Percentiles rank a stretch among this genome's conserved stretches.
Conservation (phyloP, 2,888 invertebrate species). For the Lutraria lutraria region DNA sequence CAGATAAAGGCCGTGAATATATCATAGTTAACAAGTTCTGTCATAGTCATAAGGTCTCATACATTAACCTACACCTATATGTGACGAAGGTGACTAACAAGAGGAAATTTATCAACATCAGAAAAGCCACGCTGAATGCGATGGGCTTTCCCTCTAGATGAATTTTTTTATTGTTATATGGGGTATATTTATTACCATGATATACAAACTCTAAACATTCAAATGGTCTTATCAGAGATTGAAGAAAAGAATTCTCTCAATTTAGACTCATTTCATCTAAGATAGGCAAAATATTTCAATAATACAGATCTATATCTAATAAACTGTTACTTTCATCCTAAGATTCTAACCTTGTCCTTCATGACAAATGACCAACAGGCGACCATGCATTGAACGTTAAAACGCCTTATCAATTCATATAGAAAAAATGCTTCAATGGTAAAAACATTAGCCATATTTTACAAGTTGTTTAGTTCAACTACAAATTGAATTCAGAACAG, state of each 20-base stretch:
- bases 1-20: conserved; percentile 37
- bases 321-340: conserved; percentile 66
- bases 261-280: conserved; percentile 45
- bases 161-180: not conserved
- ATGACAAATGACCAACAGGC: conserved; percentile 32
- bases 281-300: conserved; percentile 51
- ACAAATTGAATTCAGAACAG: not conserved
- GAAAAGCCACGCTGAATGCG: conserved; percentile 22
- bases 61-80: conserved; percentile 15
- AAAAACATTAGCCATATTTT: not conserved
- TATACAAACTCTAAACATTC: not conserved
- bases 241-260: conserved; percentile 18
- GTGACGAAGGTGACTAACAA: not conserved
- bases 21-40: conserved; percentile 53
- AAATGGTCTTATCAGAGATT: conserved; percentile 28
- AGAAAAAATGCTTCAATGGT: not conserved
- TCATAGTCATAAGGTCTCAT: conserved; percentile 12
- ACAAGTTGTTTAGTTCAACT: not conserved
- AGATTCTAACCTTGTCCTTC: conserved; percentile 17
- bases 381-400: conserved; percentile 29
- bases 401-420: not conserved
- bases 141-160: not conserved
- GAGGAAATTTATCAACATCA: conserved; percentile 16
- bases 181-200: conserved; percentile 26
- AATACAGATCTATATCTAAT: conserved; percentile 62